A percentile compares a stretch with the other conserved stretches of the same genome.
Evolutionary conservation across 2,113 vertebrate species (phyloP).

Genomic region (Heterocephalus glaber): DNA sequence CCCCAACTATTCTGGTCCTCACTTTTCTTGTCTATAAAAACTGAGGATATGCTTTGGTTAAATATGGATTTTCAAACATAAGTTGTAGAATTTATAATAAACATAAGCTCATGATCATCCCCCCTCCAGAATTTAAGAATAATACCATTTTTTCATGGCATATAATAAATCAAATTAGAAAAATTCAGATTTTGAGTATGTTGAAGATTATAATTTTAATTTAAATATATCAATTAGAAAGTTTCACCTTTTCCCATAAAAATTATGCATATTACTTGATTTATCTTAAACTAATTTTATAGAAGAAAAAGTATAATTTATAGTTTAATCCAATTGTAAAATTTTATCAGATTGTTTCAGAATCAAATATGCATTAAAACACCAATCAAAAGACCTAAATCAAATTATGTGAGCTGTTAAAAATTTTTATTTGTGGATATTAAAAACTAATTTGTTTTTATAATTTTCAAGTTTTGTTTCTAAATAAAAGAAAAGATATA

Average conservation of each 20-base stretch:
- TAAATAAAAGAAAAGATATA: slow-evolving; percentile 28
- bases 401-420: neutral
- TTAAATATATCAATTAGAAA: slow-evolving; percentile 41
- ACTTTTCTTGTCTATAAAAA: slow-evolving; percentile 29
- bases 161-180: neutral
- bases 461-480: slow-evolving; percentile 54
- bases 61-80: neutral
- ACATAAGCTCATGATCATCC: neutral
- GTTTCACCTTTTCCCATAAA: slow-evolving; percentile 37
- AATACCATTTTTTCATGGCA: neutral
- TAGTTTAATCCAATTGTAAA: neutral
- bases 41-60: neutral
- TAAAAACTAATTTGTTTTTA: slow-evolving; percentile 21
- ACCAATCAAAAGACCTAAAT: neutral
- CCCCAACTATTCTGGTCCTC: neutral
- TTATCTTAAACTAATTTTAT: slow-evolving; percentile 26
- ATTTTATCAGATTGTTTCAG: slow-evolving; percentile 21
- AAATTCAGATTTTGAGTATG: neutral
- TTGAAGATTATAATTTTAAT: slow-evolving; percentile 6
- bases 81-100: slow-evolving; percentile 23
- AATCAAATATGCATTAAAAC: neutral
- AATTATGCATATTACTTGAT: neutral
- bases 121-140: slow-evolving; percentile 4
- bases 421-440: slow-evolving; percentile 26
- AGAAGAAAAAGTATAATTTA: slow-evolving; percentile 22